phyloP scores from a whole-genome alignment of 2,888 invertebrate species.

The Drosophila neotestacea region DNA sequence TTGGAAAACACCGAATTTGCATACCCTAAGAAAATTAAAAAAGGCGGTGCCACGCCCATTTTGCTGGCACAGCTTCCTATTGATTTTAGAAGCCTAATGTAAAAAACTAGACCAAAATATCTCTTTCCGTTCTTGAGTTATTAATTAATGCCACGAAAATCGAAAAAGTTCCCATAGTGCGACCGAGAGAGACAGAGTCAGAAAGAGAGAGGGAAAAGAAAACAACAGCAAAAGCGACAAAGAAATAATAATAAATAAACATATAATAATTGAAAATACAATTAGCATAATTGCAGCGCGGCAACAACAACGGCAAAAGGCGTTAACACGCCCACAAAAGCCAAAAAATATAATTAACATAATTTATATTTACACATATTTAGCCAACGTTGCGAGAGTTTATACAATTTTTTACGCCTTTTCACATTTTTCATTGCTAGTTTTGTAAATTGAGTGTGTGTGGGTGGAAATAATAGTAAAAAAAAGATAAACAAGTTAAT shows the following conservation, averaged over 20 bases:
- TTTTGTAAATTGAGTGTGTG: neutral
- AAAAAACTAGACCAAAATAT: no score
- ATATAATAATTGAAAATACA: conserved; percentile 80
- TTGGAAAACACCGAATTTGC: no score
- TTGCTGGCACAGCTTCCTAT: no score
- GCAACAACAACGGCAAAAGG: conserved; percentile 21
- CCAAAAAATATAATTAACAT: conserved; percentile 70
- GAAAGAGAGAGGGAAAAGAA: neutral
- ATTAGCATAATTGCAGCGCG: conserved; percentile 74
- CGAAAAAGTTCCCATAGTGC: no score
- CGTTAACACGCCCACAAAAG: conserved; percentile 33
- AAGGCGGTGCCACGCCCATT: no score
- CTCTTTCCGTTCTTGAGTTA: no score
- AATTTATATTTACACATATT: conserved; percentile 77
- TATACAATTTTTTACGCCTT: conserved; percentile 9
- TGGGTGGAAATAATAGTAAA: conserved; percentile 6
- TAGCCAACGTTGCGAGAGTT: conserved; percentile 48
- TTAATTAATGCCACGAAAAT: no score
- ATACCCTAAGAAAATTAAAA: no score
- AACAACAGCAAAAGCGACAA: conserved; percentile 18
- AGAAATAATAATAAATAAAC: conserved; percentile 78
- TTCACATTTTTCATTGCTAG: neutral
- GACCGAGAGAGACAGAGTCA: neutral
- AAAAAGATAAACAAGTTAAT: conserved; percentile 16
- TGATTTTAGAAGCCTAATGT: no score